phyloP scores from a whole-genome alignment of 2,888 invertebrate genomes.

The Rutpela maculata region DNA sequence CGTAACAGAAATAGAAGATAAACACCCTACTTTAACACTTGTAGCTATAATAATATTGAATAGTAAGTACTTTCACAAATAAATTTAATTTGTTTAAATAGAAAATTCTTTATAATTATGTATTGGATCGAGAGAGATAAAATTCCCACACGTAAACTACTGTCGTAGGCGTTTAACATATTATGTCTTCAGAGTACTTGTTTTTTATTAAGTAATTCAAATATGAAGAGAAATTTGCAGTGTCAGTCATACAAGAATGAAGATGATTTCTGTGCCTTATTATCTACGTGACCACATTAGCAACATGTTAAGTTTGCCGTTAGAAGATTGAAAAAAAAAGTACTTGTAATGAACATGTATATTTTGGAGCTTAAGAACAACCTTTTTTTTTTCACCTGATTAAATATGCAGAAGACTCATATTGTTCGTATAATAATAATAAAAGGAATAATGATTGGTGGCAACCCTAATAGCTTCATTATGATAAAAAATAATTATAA shows the following conservation, averaged over 20 bases:
- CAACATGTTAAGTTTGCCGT: too few relatives aligned
- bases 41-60: conserved; percentile 19
- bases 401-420: too few relatives aligned
- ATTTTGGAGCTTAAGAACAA: too few relatives aligned
- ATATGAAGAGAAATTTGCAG: conserved; percentile 16
- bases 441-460: too few relatives aligned
- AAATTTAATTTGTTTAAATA: conserved; percentile 37
- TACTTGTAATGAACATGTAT: too few relatives aligned
- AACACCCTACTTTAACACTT: conserved; percentile 26
- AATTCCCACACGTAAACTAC: conserved; percentile 32
- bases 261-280: conserved; percentile 6
- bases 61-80: conserved; percentile 34
- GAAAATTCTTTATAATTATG: conserved; percentile 29
- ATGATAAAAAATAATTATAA: too few relatives aligned
- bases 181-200: conserved; percentile 1
- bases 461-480: too few relatives aligned
- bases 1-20: conserved; percentile 29
- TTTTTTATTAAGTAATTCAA: conserved; percentile 10
- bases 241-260: conserved; percentile 8
- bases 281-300: background rate
- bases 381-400: too few relatives aligned
- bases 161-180: conserved; percentile 27
- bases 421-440: too few relatives aligned
- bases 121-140: conserved; percentile 11
- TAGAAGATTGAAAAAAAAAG: too few relatives aligned